Conservation (phyloP, 1,140 invertebrate genomes). For the Lasioglossum baleicum region DNA sequence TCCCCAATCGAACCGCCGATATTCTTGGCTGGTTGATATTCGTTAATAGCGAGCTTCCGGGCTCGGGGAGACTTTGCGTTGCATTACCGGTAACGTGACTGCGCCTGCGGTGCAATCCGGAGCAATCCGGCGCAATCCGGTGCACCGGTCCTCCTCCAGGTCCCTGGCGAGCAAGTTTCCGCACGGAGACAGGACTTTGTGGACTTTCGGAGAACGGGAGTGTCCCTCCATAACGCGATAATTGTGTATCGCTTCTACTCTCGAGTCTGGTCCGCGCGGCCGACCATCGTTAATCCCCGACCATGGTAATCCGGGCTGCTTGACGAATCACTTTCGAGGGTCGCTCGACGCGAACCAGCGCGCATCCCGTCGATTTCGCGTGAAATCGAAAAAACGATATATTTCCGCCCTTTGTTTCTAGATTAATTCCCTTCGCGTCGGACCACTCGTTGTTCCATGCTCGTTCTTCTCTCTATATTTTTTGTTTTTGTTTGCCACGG, state of each 20-base stretch:
- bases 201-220: conserved; percentile 7
- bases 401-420: too few relatives aligned
- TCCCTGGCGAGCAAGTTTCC: conserved; percentile 29
- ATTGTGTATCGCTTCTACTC: conserved; percentile 9
- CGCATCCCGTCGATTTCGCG: too few relatives aligned
- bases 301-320: too few relatives aligned
- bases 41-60: conserved; percentile 35
- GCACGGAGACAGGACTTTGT: conserved; percentile 22
- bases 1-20: not conserved
- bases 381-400: too few relatives aligned
- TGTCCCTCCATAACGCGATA: conserved; percentile 24
- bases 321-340: too few relatives aligned
- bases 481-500: too few relatives aligned
- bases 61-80: conserved; percentile 35
- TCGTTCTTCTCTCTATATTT: too few relatives aligned
- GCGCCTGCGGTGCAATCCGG: conserved; percentile 6
- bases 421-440: too few relatives aligned
- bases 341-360: too few relatives aligned
- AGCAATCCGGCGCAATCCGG: too few relatives aligned
- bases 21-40: conserved; percentile 47
- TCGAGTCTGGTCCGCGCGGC: not conserved
- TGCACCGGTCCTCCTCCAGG: conserved; percentile 2
- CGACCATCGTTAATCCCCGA: not conserved
- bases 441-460: too few relatives aligned
- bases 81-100: conserved; percentile 55